Evolutionary conservation across 2,888 invertebrate genomes (phyloP).

Genomic region (Mesopsocus fuscifrons): DNA sequence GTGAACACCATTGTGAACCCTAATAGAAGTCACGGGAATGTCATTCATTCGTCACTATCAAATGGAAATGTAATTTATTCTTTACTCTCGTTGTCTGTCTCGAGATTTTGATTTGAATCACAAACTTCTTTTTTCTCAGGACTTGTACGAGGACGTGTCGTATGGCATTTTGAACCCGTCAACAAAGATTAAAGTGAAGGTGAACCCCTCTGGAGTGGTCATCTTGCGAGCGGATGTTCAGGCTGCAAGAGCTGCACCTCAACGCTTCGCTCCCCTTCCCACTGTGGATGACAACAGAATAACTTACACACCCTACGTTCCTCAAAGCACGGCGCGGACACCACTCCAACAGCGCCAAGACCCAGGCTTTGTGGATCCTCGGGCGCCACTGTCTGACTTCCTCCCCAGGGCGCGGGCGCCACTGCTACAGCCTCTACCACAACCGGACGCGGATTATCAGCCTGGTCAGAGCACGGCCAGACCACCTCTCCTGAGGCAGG

Average conservation of each 20-base stretch:
- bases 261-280: constrained; percentile 2
- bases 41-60: no score
- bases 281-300: neutral
- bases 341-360: neutral
- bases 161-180: constrained; percentile 66
- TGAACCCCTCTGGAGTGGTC: constrained; percentile 80
- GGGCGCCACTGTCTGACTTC: neutral
- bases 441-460: neutral
- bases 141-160: constrained; percentile 75
- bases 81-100: no score
- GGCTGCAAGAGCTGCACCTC: constrained; percentile 6
- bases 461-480: neutral
- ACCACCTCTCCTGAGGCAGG: neutral
- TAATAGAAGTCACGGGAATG: no score
- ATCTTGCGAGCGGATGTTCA: constrained; percentile 57
- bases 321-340: constrained; percentile 4
- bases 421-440: neutral
- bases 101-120: neutral
- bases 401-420: neutral
- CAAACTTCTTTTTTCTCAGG: constrained; percentile 33
- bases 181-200: constrained; percentile 83
- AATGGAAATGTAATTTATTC: no score
- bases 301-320: constrained; percentile 1
- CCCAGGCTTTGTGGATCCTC: neutral
- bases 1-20: no score